Percentiles rank a stretch among this genome's conserved stretches.
Evolutionary conservation across 2,113 vertebrate species (phyloP).

Genomic region (Otus sunia): DNA sequence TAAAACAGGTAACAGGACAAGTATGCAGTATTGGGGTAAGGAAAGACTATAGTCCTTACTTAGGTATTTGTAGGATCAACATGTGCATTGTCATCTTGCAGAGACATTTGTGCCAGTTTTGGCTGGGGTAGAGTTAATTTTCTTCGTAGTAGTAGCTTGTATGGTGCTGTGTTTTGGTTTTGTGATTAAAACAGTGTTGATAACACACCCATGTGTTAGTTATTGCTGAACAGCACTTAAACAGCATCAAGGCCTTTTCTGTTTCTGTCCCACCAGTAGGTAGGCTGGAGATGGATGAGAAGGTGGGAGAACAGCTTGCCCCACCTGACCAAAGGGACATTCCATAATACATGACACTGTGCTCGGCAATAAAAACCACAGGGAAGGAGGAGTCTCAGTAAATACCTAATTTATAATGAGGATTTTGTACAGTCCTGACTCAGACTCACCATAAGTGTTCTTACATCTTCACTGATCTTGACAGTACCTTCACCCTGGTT

Average conservation of each 20-base stretch:
- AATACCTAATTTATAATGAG: not conserved
- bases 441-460: accelerated
- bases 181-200: not conserved
- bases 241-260: not conserved
- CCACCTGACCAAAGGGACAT: accelerated
- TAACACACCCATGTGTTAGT: accelerated
- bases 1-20: not conserved
- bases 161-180: not conserved
- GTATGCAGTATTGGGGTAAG: not conserved
- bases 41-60: not conserved
- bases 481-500: not conserved
- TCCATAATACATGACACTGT: accelerated
- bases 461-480: not conserved
- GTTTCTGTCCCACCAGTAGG: accelerated
- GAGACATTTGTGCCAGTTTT: not conserved
- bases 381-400: not conserved
- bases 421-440: not conserved
- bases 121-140: not conserved
- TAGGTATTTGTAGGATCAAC: not conserved
- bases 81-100: not conserved
- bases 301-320: not conserved
- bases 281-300: not conserved
- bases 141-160: accelerated
- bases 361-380: accelerated
- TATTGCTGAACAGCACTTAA: accelerated